Evolutionary conservation across 2,888 invertebrate species (phyloP), one percentile per base, ranked within the genome.

Genomic region (Hirtodrosophila cameraria): DNA sequence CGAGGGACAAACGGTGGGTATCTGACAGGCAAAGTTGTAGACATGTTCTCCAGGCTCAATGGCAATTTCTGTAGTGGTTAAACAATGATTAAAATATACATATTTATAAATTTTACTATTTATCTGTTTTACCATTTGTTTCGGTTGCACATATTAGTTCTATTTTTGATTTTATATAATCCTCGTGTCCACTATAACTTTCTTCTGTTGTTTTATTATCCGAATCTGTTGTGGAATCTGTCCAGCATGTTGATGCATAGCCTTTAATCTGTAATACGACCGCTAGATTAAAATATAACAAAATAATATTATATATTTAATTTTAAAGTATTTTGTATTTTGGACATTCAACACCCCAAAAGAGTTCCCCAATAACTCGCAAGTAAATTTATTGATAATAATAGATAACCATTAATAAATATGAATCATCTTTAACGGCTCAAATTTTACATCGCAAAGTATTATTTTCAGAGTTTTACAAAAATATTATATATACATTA

Each of bases 1-100:
- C 0, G 93, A 91, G 0, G 93, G 93, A 42, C 92, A 91, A 27
- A 88, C 87, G 0, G 46, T 43, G 0, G 93, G 93, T 16, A 93
- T 86, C 3, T 86, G 88, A 41, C 91, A 92, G 16, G 91, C 87
- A 78, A 93, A 93, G 1, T 89, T 90, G 64, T 91, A 92, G 1
- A 90, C 91, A 52, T 92, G 91, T 1, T 88, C 87, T 3, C 93
- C 93, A 0, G 92, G 89, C 6, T 90, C 77, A 2, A 93, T 83
- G n/a, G 68, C 39, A 2, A 66, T 46, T 11, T 49, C 82, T 79
- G 15, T 1, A 5, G 11, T 0, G 0, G 5, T 4, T n/a, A 28
- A 4, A 28, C 5, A 28, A 28, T 11, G 27, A 16, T 25, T n/a
- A 23, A 30, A 1, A 25, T 3, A 12, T 13, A n/a, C 2, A n/a